These are phyloP conservation scores for Oncopeltus fasciatus DNA, from an alignment of 1,140 invertebrate genomes.

Conservation along the genomic window DNA sequence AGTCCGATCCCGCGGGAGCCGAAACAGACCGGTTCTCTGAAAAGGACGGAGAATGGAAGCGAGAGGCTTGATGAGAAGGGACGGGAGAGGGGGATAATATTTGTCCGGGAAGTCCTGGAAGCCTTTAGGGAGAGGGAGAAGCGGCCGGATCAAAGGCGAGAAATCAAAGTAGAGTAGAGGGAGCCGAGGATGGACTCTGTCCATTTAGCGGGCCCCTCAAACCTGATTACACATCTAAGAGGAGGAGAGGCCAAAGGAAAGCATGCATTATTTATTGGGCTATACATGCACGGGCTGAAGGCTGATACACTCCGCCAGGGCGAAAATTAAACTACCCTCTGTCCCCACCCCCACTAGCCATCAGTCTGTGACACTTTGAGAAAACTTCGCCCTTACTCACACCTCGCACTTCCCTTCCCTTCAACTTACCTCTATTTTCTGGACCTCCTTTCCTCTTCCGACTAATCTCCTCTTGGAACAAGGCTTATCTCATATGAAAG, in stretches of 20 bases:
- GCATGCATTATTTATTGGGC: constrained; percentile 20
- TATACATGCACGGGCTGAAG: constrained; percentile 12
- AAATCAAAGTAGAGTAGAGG: constrained; percentile 4
- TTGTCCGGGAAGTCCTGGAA: constrained; percentile 4
- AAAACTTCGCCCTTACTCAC: too few relatives aligned
- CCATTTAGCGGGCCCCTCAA: constrained; percentile 14
- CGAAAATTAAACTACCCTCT: background rate
- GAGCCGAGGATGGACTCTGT: constrained; percentile 10
- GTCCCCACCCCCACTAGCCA: background rate
- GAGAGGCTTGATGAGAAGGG: background rate
- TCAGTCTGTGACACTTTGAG: too few relatives aligned
- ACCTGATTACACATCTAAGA: constrained; percentile 20
- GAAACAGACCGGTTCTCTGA: background rate
- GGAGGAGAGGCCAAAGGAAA: constrained; percentile 11
- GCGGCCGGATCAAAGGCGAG: constrained; percentile 16
- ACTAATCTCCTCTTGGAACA: too few relatives aligned
- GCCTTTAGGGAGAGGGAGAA: background rate
- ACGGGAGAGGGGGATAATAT: constrained; percentile 12
- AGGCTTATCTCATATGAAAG: too few relatives aligned
- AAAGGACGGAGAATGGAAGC: background rate
- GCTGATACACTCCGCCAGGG: background rate
- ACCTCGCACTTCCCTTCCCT: too few relatives aligned
- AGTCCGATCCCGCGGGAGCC: background rate
- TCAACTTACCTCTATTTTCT: too few relatives aligned
- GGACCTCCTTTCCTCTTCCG: too few relatives aligned